Base-by-base conservation (phyloP, 2,797 vertebrate genomes). In the Botia almorhae region DNA sequence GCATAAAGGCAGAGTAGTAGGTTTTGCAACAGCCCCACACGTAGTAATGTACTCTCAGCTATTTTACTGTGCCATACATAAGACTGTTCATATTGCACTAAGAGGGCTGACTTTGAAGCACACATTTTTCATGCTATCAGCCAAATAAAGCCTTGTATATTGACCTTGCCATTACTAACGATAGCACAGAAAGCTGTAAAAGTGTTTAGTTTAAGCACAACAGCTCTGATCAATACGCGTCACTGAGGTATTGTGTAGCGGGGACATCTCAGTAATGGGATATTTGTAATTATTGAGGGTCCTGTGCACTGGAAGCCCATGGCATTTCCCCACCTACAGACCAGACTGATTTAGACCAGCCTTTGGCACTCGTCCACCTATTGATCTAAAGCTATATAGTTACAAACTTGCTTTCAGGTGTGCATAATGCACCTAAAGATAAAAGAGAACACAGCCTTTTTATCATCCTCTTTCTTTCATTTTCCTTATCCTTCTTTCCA, bases 321-420 rank as follows among this genome's bases (percentile, higher is more conserved):
- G 80, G 67, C 79, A 77, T 84, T 69, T 74, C 70, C 70, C 53
- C 76, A 80, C 63, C 16, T 36, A 78, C 61, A 10, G 19, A 67
- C 50, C 46, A 63, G 19, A 68, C 70, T 68, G 69, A 82, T 84
- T 85, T 65, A 65, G 61, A 82, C 75, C 63, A 67, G 79, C 76
- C 43, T 51, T 51, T 88, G 87, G 85, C 80, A 78, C 63, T 51
- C 53, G 68, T 85, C 83, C 87, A 29, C 51, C 51, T 61, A 90
- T 88, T 19, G 83, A 88, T 85, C 21, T 12, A 10, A 74, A 65
- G 48, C 70, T 84, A 83, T 90, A 75, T 23, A 67, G 83, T 91
- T 89, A 85, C 90, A 88, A 81, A 86, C 84, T 58, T 82, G 84
- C 74, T 84, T 87, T 75, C 75, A 73, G 76, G 72, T 87, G 63